Conservation (phyloP, 2,113 vertebrate species). For the Sylvia atricapilla region DNA sequence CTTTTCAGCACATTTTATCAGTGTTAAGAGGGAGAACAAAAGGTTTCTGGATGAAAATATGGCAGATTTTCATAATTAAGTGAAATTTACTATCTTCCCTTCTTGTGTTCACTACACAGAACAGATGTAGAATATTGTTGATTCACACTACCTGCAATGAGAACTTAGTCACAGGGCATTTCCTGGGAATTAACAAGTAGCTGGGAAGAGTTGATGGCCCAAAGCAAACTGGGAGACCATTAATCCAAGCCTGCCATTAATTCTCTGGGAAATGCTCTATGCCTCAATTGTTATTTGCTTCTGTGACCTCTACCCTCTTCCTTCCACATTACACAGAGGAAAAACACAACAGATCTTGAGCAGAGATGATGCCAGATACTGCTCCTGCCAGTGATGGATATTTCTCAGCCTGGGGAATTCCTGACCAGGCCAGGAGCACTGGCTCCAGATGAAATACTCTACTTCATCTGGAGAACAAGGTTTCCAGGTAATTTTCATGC, state of each 20-base stretch:
- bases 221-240: constrained; percentile 11
- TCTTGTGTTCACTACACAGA: not conserved
- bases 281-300: not conserved
- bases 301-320: not conserved
- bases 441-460: not conserved
- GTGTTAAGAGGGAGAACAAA: not conserved
- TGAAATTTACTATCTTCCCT: not conserved
- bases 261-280: not conserved
- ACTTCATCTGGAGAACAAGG: not conserved
- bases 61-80: not conserved
- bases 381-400: not conserved
- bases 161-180: not conserved
- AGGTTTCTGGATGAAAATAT: not conserved
- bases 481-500: not conserved
- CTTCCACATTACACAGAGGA: not conserved
- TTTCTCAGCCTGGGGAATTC: not conserved
- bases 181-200: not conserved
- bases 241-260: not conserved
- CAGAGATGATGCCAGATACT: not conserved
- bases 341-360: not conserved
- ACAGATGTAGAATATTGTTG: not conserved
- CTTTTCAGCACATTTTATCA: not conserved
- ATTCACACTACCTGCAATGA: not conserved
- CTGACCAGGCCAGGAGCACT: not conserved
- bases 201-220: not conserved